Base-by-base conservation (phyloP, 2,888 invertebrate species). In the Embidobia sp. region DNA sequence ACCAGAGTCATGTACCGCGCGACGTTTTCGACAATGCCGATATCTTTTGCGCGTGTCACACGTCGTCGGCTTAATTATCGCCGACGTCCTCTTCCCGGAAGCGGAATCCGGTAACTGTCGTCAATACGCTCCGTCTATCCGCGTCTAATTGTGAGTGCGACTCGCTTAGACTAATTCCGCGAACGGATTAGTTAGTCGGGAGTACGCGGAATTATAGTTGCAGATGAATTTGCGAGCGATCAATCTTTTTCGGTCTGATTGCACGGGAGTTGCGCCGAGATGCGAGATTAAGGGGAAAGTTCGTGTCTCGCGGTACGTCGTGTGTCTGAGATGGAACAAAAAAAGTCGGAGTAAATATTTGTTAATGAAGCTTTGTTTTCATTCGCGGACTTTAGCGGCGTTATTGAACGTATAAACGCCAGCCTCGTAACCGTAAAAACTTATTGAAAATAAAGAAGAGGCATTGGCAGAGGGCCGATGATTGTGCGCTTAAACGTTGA, bases 221-320 rank as follows among this genome's bases (percentile, higher is more conserved):
- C 42, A 27, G 37, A 70, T 70, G 53, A 53, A 57, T 72, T 46
- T 53, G 27, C 44, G 49, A n/a, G 18, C 49, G 57, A 67, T 55
- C 61, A 46, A 61, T 70, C 44, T 61, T 70, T 53, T 51, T 61
- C 37, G 61, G 51, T 53, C 61, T 44, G 59, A 70, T 61, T 61
- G 44, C 51, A 18, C 35, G 46, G 18, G 33, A 33, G 26, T 29
- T 26, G 31, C 22, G 10, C 5, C 11, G 40, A 22, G 55, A 57
- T 57, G 4, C 29, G 40, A 57, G 67, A 69, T 57, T 67, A 67
- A 48, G 55, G 55, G 46, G 51, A 67, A 67, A 55, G 55, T 37
- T 44, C 44, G 49, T 51, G 53, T 8, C 19, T 27, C 27, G 11
- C n/a, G n/a, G n/a, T n/a, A n/a, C n/a, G n/a, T n/a, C n/a, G n/a